Conservation (phyloP, 2,888 invertebrate genomes). For the Leptopilina drosophilae region DNA sequence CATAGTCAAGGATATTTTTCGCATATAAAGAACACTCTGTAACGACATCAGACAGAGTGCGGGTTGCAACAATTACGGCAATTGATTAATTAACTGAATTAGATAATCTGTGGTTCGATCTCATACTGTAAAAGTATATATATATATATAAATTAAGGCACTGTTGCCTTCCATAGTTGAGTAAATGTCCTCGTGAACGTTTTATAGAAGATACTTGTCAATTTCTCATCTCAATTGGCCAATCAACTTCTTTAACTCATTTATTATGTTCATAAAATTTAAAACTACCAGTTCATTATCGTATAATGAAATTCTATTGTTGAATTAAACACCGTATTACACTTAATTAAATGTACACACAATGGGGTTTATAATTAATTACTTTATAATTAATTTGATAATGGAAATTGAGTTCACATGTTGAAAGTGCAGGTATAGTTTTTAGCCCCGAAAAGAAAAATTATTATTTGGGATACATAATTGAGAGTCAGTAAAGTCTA, state of each 20-base stretch:
- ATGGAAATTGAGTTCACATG: no score
- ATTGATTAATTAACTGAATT: slow-evolving; percentile 75
- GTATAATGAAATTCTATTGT: neutral
- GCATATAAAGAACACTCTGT: no score
- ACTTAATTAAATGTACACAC: no score
- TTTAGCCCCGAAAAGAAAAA: no score
- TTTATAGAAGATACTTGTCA: slow-evolving; percentile 42
- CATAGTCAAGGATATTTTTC: no score
- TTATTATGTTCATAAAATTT: slow-evolving; percentile 40
- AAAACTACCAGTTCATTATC: slow-evolving; percentile 3
- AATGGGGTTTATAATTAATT: no score
- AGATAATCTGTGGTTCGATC: slow-evolving; percentile 70
- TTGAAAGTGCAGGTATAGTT: no score
- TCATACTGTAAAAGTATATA: slow-evolving; percentile 56
- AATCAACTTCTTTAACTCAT: slow-evolving; percentile 63
- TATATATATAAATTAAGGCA: slow-evolving; percentile 52
- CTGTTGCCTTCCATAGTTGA: slow-evolving; percentile 48
- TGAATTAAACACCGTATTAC: no score
- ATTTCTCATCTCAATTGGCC: slow-evolving; percentile 63
- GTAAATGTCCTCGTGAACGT: slow-evolving; percentile 50
- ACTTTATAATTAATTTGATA: no score
- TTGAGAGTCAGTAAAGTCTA: no score
- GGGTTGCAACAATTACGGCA: slow-evolving; percentile 68
- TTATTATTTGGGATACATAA: no score
- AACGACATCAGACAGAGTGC: slow-evolving; percentile 44